Conservation (phyloP, 1,140 invertebrate genomes). For the Limonius californicus region DNA sequence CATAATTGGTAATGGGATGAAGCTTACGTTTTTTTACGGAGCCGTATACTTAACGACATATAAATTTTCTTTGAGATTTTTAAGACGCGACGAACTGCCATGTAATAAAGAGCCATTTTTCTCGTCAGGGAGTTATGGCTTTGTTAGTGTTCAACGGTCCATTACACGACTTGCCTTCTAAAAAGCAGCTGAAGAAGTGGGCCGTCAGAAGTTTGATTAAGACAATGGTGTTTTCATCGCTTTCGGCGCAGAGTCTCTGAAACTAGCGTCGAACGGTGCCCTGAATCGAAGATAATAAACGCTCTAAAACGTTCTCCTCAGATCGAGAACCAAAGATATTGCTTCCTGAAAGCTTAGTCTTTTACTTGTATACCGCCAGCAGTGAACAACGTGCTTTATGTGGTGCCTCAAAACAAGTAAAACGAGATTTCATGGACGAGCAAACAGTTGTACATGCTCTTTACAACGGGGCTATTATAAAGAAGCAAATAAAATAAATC, state of each 20-base stretch:
- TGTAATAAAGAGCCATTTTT: constrained; percentile 23
- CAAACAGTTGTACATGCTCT: too few species aligned
- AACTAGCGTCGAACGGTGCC: not conserved
- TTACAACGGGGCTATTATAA: too few species aligned
- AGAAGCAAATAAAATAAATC: too few species aligned
- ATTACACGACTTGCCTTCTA: constrained; percentile 26
- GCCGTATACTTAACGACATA: not conserved
- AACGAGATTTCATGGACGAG: too few species aligned
- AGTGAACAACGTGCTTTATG: not conserved
- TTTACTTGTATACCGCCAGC: not conserved
- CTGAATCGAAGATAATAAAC: not conserved
- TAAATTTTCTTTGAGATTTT: not conserved
- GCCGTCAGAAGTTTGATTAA: constrained; percentile 18
- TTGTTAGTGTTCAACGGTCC: constrained; percentile 26
- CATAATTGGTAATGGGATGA: too few species aligned
- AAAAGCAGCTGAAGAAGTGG: constrained; percentile 22
- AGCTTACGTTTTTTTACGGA: not conserved
- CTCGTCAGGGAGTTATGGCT: constrained; percentile 20
- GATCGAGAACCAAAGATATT: constrained; percentile 6
- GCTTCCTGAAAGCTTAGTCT: not conserved
- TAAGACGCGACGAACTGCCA: constrained; percentile 3
- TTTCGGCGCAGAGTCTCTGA: constrained; percentile 1
- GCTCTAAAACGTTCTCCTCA: not conserved
- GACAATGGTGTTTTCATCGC: constrained; percentile 14
- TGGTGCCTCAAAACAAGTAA: too few species aligned